A percentile compares a stretch with the other conserved stretches of the same genome.
Evolutionary conservation across 2,888 invertebrate species (phyloP).

Genomic region (Ptilodon capucinus): DNA sequence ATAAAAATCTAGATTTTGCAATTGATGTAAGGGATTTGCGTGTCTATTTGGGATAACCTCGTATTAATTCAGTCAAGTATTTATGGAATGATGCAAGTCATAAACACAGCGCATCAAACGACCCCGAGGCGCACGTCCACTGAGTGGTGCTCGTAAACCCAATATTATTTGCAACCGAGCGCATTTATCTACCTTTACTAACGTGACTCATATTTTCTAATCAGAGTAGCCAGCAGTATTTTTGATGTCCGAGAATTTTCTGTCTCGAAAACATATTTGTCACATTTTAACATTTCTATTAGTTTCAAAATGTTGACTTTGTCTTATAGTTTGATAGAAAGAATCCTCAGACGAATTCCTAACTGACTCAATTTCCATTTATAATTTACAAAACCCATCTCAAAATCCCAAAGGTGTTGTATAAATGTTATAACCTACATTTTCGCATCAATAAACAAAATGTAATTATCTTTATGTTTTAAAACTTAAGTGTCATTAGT

Average conservation of each 20-base stretch:
- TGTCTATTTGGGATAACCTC: too few species aligned
- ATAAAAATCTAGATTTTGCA: too few species aligned
- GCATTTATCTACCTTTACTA: neutral
- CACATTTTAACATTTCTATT: too few species aligned
- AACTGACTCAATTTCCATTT: too few species aligned
- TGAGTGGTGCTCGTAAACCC: neutral
- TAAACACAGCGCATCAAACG: neutral
- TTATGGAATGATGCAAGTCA: neutral
- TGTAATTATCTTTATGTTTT: conserved; percentile 23
- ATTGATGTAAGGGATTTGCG: too few species aligned
- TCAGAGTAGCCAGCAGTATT: too few species aligned
- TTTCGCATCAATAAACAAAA: conserved; percentile 5
- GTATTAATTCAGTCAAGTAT: too few species aligned
- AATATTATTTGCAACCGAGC: neutral
- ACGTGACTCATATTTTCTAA: neutral
- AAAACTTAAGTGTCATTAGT: conserved; percentile 34
- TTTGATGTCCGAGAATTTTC: too few species aligned
- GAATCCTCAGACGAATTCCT: too few species aligned
- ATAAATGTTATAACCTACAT: neutral
- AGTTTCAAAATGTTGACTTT: too few species aligned
- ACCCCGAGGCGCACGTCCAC: neutral
- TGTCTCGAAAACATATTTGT: too few species aligned
- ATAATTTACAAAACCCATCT: neutral
- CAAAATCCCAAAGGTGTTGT: neutral
- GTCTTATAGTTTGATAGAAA: too few species aligned